Base-by-base conservation (phyloP, 2,113 vertebrate species). In the Anguilla japonica region DNA sequence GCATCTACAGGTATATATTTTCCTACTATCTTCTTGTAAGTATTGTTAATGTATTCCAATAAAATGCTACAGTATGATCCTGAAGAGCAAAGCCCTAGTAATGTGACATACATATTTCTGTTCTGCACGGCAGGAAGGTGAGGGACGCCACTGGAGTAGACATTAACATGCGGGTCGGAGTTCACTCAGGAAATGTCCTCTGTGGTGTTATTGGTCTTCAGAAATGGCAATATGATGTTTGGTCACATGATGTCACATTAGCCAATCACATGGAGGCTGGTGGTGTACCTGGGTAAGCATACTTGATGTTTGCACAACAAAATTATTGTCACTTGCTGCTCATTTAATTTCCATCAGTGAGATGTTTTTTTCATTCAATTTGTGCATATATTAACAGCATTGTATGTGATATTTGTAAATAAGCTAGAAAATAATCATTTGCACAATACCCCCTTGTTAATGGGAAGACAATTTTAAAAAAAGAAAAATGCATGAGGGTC, bases 231-330 rank as follows among this genome's bases (percentile, higher is more conserved):
- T 99, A 99, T 0, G 98, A 99, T 22, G 98, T 99, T 16, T 99
- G 98, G 98, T 99, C 98, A 79, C 98, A 99, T 57, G 98, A 99
- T 34, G 98, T 99, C 40, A 99, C 98, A 6, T 91, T 99, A 91
- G 98, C 98, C 91, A 99, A 99, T 90, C 98, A 99, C 90, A 99
- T 99, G 98, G 98, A 99, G 89, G 98, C 98, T 88, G 98, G 98
- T 56, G 98, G 98, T 86, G 96, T 99, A 18, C 98, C 98, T 0
- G 98, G 98, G 98, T 99, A 95, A 96, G 97, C 39, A 75, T 15
- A 50, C 75, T 79, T 39, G 14, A 13, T 16, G 40, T 22, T 16
- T 85, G 41, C 60, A 26, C 60, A 5, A 67, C 60, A 67, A 67
- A 22, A 67, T 22, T 26, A 67, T 26, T 8, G 5, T 67, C 60